Evolutionary conservation across 2,888 invertebrate species (phyloP).

Genomic region (Plemyria rubiginata): DNA sequence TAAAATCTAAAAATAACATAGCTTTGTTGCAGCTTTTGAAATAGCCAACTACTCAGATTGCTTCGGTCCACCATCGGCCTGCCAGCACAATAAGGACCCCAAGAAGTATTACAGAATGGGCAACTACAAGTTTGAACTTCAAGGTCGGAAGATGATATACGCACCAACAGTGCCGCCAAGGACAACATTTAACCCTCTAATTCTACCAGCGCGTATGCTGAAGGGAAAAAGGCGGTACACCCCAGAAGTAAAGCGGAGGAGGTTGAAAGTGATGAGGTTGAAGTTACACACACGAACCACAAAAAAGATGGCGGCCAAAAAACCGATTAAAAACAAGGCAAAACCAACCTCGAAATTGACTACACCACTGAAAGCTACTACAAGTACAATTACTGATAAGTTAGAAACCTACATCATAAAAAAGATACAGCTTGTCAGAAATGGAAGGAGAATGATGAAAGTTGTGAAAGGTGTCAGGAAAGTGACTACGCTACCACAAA

Average conservation of each 20-base stretch:
- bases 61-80: slow-evolving; percentile 41
- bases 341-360: slow-evolving; percentile 11
- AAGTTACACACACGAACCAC: neutral
- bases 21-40: slow-evolving; percentile 50
- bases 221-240: slow-evolving; percentile 52
- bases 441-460: slow-evolving; percentile 52
- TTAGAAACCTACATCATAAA: slow-evolving; percentile 45
- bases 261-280: slow-evolving; percentile 2
- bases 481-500: slow-evolving; percentile 15
- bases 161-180: slow-evolving; percentile 30
- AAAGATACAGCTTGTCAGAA: slow-evolving; percentile 47
- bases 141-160: slow-evolving; percentile 45
- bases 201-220: slow-evolving; percentile 46
- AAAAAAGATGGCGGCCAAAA: slow-evolving; percentile 1
- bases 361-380: no score
- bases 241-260: slow-evolving; percentile 33
- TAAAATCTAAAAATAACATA: no score
- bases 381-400: slow-evolving; percentile 10
- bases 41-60: slow-evolving; percentile 57
- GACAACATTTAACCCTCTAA: neutral
- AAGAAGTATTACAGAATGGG: slow-evolving; percentile 46
- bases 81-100: slow-evolving; percentile 39
- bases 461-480: slow-evolving; percentile 49
- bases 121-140: slow-evolving; percentile 39
- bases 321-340: neutral